Conservation (phyloP, 2,113 vertebrate genomes). For the Lontra canadensis region DNA sequence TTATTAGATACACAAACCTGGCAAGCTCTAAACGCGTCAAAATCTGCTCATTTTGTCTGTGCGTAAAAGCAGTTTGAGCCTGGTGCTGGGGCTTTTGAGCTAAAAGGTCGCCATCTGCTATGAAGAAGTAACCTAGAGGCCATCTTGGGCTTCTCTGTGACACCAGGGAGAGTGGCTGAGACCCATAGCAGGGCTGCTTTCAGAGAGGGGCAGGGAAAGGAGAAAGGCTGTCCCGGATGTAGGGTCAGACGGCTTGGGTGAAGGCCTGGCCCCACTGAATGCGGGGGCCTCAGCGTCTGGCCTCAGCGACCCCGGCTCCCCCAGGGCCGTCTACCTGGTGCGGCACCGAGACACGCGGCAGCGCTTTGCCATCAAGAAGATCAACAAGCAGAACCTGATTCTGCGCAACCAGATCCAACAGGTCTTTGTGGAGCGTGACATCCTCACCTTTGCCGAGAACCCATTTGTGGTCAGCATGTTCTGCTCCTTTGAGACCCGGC, state of each 20-base stretch:
- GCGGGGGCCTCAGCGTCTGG: not conserved
- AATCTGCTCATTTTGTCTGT: not conserved
- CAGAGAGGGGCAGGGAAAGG: not conserved
- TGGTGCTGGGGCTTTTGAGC: not conserved
- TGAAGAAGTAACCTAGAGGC: not conserved
- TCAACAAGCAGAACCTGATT: conserved; percentile 98
- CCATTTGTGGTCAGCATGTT: conserved; percentile 99
- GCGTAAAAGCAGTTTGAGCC: not conserved
- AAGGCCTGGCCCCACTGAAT: accelerated
- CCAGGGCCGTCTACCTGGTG: conserved; percentile 95
- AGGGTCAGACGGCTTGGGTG: not conserved
- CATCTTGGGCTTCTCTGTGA: not conserved
- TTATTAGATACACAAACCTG: not conserved
- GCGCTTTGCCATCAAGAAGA: conserved; percentile 99
- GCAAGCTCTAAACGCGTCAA: not conserved
- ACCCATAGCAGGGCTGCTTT: not conserved
- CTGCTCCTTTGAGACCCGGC: conserved; percentile 96
- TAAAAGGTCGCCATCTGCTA: not conserved
- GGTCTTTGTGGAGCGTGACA: conserved; percentile 98
- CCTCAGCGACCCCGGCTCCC: accelerated
- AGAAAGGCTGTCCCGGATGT: not conserved
- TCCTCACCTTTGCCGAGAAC: conserved; percentile 98
- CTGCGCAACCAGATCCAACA: conserved; percentile 99
- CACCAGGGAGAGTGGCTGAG: not conserved
- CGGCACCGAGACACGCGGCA: conserved; percentile 95